Evolutionary conservation across 1,140 invertebrate species (phyloP), one percentile per base, ranked within the genome.

Genomic region (Goniozus legneri): DNA sequence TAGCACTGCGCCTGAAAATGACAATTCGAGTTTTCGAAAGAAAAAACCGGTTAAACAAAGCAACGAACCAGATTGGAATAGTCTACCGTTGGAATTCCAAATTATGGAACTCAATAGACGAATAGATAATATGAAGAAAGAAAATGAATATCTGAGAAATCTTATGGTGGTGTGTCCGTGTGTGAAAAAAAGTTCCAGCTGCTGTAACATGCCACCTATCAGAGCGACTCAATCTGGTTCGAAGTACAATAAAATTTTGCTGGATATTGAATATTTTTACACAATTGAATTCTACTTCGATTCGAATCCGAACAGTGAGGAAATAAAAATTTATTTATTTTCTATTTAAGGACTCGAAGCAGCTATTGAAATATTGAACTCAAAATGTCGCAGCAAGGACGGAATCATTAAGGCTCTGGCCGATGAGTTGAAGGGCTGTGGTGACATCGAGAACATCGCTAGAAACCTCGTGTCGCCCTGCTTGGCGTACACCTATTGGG

Each of bases 321-420:
- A 44, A n/a, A 3, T 50, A 27, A 33, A 33, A 3, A 27, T 16
- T 38, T 18, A 14, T 16, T 8, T 1, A 27, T 8, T 27, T 2
- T 47, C 24, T 24, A 15, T 38, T 47, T 44, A 15, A 60, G 52
- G 36, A 46, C 2, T 58, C 3, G 37, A 20, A 19, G 38, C 49
- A 20, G 44, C 50, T 1, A 19, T 60, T 3, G 32, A 51, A 22
- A 15, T 52, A n/a, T 48, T 60, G 15, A 52, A 38, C 22, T 18
- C 24, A 30, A 53, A 53, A 21, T 58, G 50, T 36, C 50, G 44
- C 30, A 48, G 35, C 24, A 51, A 55, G 24, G 44, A 58, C 3
- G 40, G 50, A 19, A 51, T 58, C 38, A 58, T 58, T 24, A 36
- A 52, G 8, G 38, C 46, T 24, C 42, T 58, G 19, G 49, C 44